Conservation (phyloP, 2,113 vertebrate species). For the Choloepus hoffmanni region DNA sequence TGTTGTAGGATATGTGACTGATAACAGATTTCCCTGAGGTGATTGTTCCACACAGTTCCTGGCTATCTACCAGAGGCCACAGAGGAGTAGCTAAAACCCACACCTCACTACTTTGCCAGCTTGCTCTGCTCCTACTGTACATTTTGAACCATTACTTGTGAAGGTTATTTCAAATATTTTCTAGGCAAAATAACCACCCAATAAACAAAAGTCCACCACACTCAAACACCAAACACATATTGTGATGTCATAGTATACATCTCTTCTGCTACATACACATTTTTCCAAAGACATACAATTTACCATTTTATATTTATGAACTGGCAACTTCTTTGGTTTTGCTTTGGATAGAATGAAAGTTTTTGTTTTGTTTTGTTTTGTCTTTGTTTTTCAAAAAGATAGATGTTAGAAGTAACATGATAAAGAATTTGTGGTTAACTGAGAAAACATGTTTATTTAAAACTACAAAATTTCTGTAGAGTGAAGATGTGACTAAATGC, state of each 20-base stretch:
- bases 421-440: background rate
- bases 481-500: background rate
- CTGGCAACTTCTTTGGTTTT: background rate
- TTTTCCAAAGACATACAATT: background rate
- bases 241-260: background rate
- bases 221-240: background rate
- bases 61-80: too few relatives aligned
- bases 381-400: background rate
- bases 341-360: conserved; percentile 20
- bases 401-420: background rate
- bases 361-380: background rate
- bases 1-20: too few relatives aligned
- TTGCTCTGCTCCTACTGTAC: too few relatives aligned
- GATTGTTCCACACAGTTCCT: too few relatives aligned
- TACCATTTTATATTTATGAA: background rate
- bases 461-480: background rate
- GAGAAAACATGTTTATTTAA: background rate
- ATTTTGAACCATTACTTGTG: background rate
- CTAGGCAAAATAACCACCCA: background rate
- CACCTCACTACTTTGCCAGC: too few relatives aligned
- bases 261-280: background rate
- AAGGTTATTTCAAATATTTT: background rate
- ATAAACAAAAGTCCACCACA: background rate
- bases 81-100: too few relatives aligned
- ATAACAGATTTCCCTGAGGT: too few relatives aligned